Evolutionary conservation across 2,888 invertebrate species (phyloP), one percentile per base, ranked within the genome.

Genomic region (Artemia sinica): DNA sequence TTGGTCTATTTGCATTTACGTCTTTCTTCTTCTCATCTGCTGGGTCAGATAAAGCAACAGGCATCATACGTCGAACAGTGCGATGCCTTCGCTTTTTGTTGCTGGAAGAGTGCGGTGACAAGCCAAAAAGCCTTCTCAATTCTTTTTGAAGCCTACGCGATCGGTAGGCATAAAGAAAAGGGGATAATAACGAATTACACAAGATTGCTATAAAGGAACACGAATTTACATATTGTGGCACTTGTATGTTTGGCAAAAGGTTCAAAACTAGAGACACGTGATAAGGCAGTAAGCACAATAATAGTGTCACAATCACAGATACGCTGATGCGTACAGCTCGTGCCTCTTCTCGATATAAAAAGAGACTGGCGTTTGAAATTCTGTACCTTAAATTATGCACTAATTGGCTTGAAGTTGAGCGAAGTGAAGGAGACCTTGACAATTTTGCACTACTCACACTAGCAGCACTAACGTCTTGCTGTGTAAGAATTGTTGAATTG

Each of bases 261-360:
- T 77, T 66, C 79, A 81, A 72, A 18, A 79, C 70, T n/a, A 77
- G 73, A 10, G 78, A 73, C 18, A 77, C 73, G 18, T 78, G 78
- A 74, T 81, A 82, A 0, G 83, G 82, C 14, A 81, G 76, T 83
- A 83, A 83, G 74, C 83, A 83, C 51, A 81, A 76, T 12, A 82
- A 76, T 68, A 82, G 84, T 78, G 88, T 86, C 52, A 87, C 82
- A 75, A 88, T 84, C 72, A 89, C 88, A 72, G 88, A 77, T 67
- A 86, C 85, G 75, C 90, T 90, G 68, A 92, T 89, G 73, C 90
- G 85, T 10, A 91, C 92, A 2, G 92, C 90, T 72, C 91, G 84
- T 73, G 90, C 88, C 79, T 92, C 92, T 76, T 92, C 92, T 69
- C 90, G 82, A 76, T 91, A 89, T 75, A 86, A 83, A 78, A 90